Percentiles rank a stretch among this genome's conserved stretches.
phyloP scores from a whole-genome alignment of 2,113 vertebrate genomes.

The Ageneiosus marmoratus region DNA sequence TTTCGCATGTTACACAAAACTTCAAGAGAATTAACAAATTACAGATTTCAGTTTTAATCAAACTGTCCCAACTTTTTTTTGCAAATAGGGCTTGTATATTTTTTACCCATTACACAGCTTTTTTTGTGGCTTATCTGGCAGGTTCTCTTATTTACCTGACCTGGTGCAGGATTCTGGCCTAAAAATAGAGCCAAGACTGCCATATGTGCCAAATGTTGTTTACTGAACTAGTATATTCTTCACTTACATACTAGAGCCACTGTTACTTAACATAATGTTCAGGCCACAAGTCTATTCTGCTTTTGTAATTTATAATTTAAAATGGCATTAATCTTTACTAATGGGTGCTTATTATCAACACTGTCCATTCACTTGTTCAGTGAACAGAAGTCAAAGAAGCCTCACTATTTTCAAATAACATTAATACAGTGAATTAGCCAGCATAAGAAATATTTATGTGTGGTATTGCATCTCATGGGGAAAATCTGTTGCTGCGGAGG shows the following conservation, averaged over 20 bases:
- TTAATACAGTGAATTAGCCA: background rate
- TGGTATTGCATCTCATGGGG: background rate
- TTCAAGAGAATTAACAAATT: too few relatives aligned
- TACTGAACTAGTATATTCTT: background rate
- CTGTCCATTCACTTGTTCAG: background rate
- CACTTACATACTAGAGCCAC: background rate
- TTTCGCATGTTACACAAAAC: too few relatives aligned
- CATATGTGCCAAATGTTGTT: background rate
- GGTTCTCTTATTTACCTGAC: too few relatives aligned
- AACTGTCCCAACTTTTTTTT: too few relatives aligned
- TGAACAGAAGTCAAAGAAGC: background rate
- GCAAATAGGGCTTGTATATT: too few relatives aligned
- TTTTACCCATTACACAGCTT: too few relatives aligned
- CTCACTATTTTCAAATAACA: background rate
- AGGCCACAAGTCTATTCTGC: background rate
- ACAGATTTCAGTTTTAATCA: too few relatives aligned
- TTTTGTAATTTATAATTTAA: slow-evolving; percentile 15
- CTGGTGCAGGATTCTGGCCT: too few relatives aligned
- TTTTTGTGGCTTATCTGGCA: too few relatives aligned
- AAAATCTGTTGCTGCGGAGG: slow-evolving; percentile 9
- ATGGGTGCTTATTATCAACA: background rate
- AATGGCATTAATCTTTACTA: background rate
- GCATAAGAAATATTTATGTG: background rate
- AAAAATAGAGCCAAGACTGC: background rate
- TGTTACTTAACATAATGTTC: background rate